Evolutionary conservation across 1,140 invertebrate genomes (phyloP).

Genomic region (Drosophila rufa): DNA sequence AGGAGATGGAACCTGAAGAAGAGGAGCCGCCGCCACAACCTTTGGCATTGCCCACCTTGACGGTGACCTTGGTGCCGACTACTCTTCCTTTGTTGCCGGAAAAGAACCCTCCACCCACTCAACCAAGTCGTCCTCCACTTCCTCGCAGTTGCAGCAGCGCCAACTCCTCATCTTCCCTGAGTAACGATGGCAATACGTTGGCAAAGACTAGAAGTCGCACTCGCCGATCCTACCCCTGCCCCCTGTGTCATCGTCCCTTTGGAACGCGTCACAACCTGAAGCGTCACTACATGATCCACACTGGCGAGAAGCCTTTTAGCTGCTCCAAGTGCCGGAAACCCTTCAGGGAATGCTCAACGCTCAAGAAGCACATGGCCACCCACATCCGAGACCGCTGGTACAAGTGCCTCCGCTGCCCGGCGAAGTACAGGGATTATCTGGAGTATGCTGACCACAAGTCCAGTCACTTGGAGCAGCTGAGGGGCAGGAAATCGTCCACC

Average conservation of each 20-base stretch:
- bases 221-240: constrained; percentile 67
- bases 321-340: constrained; percentile 79
- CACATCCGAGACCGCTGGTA: constrained; percentile 79
- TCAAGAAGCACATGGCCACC: constrained; percentile 83
- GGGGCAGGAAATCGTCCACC: constrained; percentile 13
- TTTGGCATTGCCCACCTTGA: constrained; percentile 25
- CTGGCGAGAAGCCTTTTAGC: constrained; percentile 80
- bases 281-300: constrained; percentile 83
- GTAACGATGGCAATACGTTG: constrained; percentile 48
- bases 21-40: constrained; percentile 3
- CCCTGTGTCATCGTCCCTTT: constrained; percentile 76
- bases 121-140: constrained; percentile 34
- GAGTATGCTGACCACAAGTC: constrained; percentile 72
- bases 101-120: constrained; percentile 11
- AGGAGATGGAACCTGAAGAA: constrained; percentile 5
- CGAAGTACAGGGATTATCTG: constrained; percentile 73
- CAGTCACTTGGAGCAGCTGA: constrained; percentile 36
- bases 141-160: constrained; percentile 63
- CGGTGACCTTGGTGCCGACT: constrained; percentile 54
- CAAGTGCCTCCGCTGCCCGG: constrained; percentile 71
- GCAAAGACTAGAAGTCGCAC: constrained; percentile 17
- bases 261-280: constrained; percentile 83
- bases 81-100: constrained; percentile 7
- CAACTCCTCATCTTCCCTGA: constrained; percentile 72
- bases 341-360: constrained; percentile 78